A percentile compares a stretch with the other conserved stretches of the same genome.
phyloP scores from a whole-genome alignment of 2,797 vertebrate genomes.

The Melanotaenia nigrans region DNA sequence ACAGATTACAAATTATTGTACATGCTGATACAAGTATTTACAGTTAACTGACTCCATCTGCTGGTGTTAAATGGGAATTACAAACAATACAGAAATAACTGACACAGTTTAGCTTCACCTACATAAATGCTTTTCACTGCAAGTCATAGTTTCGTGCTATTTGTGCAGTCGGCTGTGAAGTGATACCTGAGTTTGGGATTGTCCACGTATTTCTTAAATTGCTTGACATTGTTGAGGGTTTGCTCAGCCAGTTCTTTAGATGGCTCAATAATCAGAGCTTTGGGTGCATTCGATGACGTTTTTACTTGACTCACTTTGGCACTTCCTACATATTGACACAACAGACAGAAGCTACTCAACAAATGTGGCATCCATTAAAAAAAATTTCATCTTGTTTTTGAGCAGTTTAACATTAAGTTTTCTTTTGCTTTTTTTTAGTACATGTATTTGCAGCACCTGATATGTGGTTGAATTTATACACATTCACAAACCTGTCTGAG shows the following conservation, averaged over 20 bases:
- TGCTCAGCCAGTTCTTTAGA: conserved; percentile 97
- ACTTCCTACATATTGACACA: conserved; percentile 80
- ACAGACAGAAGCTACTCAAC: not conserved
- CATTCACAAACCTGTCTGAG: conserved; percentile 85
- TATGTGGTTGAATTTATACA: not conserved
- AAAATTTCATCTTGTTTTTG: not conserved
- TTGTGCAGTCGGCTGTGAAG: no score
- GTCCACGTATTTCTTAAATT: conserved; percentile 93
- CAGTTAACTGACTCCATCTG: conserved; percentile 37
- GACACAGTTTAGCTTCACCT: not conserved
- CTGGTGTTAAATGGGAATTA: conserved; percentile 34
- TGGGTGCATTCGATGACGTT: conserved; percentile 87
- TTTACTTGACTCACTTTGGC: conserved; percentile 91
- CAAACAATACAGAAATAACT: not conserved
- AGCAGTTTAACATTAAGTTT: not conserved
- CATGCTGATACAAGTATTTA: not conserved
- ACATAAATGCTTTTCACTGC: not conserved
- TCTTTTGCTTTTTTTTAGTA: not conserved
- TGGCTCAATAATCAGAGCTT: conserved; percentile 94
- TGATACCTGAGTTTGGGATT: conserved; percentile 93
- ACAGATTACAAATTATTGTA: conserved; percentile 15
- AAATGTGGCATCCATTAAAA: not conserved
- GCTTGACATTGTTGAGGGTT: conserved; percentile 93
- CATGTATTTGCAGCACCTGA: not conserved
- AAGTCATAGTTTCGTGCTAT: accelerated